Evolutionary conservation across 2,797 vertebrate genomes (phyloP), one percentile per base, ranked within the genome.

Genomic region (Clarias laeviceps): DNA sequence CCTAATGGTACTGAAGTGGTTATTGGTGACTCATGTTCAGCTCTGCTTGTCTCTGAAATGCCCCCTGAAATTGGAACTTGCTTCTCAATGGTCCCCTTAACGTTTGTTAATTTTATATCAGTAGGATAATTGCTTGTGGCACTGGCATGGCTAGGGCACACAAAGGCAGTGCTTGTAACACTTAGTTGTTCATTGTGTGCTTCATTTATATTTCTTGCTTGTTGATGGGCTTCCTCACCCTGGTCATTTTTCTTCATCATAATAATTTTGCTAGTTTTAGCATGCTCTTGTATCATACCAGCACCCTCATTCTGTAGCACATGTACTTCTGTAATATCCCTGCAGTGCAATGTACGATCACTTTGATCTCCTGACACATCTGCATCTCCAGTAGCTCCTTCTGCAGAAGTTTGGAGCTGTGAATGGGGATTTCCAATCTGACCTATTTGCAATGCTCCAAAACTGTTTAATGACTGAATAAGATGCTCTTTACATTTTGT

Each of bases 1-100:
- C 79, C 59, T 79, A 82, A 73, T 29, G 61, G 24, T 34, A 69
- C 17, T 45, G 77, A 0, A 18, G 40, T 64, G n/a, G 40, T 4
- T 29, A 32, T 68, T 17, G 8, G 61, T 68, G 73, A 22, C 57
- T 78, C 76, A 62, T 40, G 0, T 29, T 61, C 59, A 29, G 18
- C 20, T 83, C 37, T 76, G 18, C 7, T 27, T 59, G 40, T 84
- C 22, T 81, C 45, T 62, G 34, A 54, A 72, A 80, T 37, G 32
- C 82, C 27, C 18, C 24, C 62, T 29, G 82, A 73, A 78, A 83
- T 56, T 2, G 32, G 8, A 66, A 56, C 68, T 24, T 65, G 29
- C 37, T 61, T 79, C 17, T 22, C 27, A 83, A 68, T 29, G 59
- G 20, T 37, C 1, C 0, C 11, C 18, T 57, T 66, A n/a, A 40